phyloP scores from a whole-genome alignment of 2,113 vertebrate species.

The Bettongia penicillata region DNA sequence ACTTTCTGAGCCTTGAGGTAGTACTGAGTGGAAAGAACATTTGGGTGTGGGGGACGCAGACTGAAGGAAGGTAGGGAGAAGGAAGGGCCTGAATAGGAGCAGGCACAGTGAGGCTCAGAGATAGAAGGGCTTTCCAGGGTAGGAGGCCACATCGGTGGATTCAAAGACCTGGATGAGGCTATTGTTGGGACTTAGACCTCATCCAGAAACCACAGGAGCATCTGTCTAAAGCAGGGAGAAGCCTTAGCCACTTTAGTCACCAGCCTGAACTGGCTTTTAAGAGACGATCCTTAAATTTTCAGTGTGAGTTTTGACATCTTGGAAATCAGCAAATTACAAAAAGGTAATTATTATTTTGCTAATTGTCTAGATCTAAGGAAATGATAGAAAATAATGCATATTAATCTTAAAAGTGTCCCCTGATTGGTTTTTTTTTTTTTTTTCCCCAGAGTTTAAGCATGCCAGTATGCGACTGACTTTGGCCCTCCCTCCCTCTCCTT shows the following conservation, averaged over 20 bases:
- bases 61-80: background rate
- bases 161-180: background rate
- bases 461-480: background rate
- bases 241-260: background rate
- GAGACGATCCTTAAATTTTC: background rate
- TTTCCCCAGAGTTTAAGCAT: background rate
- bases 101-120: too few relatives aligned
- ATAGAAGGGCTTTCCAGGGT: too few relatives aligned
- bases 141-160: too few relatives aligned
- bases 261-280: background rate
- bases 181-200: too few relatives aligned
- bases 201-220: too few relatives aligned
- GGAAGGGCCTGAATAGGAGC: background rate
- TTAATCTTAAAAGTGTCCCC: background rate
- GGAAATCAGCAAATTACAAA: background rate
- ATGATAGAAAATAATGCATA: background rate
- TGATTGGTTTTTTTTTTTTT: background rate
- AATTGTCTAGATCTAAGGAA: background rate
- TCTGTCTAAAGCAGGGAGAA: background rate
- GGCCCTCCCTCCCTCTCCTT: background rate
- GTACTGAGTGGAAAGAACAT: background rate
- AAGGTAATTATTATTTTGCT: background rate
- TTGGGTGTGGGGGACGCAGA: background rate
- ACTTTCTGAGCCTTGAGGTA: background rate
- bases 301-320: background rate